Evolutionary conservation across 2,113 vertebrate genomes (phyloP).

Genomic region (Zosterops borbonicus): DNA sequence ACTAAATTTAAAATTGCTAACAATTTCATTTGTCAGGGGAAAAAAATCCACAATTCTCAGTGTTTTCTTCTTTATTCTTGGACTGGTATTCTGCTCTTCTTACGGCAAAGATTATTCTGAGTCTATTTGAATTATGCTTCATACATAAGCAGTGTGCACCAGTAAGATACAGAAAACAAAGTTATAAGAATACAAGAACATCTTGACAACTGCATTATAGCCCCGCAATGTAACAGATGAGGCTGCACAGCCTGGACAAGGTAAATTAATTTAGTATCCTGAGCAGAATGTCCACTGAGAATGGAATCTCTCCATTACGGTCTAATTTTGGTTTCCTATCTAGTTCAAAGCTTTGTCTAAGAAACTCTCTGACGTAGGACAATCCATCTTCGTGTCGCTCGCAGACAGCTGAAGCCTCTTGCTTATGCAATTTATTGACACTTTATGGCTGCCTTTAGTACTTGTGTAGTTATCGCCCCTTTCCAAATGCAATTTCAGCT

Average conservation of each 20-base stretch:
- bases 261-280: slow-evolving; percentile 77
- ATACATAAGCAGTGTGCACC: not conserved
- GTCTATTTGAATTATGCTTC: slow-evolving; percentile 48
- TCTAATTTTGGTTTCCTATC: slow-evolving; percentile 76
- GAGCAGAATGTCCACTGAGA: slow-evolving; percentile 65
- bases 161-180: slow-evolving; percentile 63
- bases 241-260: slow-evolving; percentile 61
- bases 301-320: slow-evolving; percentile 75
- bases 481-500: slow-evolving; percentile 77
- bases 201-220: slow-evolving; percentile 72
- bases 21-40: not conserved
- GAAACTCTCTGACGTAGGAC: slow-evolving; percentile 68
- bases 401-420: slow-evolving; percentile 71
- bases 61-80: not conserved
- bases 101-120: slow-evolving; percentile 17
- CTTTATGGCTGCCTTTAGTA: slow-evolving; percentile 74
- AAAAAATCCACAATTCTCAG: not conserved
- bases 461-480: slow-evolving; percentile 74
- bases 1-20: not conserved
- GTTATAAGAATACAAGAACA: slow-evolving; percentile 61
- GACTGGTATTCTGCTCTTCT: not conserved
- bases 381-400: slow-evolving; percentile 79
- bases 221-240: slow-evolving; percentile 71
- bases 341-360: slow-evolving; percentile 75
- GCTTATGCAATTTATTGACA: slow-evolving; percentile 79